phyloP scores from a whole-genome alignment of 2,113 vertebrate genomes.

The Microcebus tavaratra region DNA sequence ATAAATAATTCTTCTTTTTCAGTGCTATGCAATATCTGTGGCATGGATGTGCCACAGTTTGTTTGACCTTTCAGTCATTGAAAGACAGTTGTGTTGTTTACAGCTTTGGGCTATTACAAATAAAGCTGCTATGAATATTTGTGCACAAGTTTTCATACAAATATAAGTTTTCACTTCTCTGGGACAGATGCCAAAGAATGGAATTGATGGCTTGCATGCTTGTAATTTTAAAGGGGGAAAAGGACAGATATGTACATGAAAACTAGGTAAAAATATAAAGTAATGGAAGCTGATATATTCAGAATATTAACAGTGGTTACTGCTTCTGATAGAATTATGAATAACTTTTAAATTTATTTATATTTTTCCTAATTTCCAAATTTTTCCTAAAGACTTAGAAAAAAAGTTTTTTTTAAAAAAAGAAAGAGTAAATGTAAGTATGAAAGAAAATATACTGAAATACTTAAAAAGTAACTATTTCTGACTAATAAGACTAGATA shows the following conservation, averaged over 20 bases:
- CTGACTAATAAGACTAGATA: not conserved
- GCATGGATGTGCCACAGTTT: not conserved
- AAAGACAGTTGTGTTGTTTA: not conserved
- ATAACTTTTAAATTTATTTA: conserved; percentile 3
- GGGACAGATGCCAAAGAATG: not conserved
- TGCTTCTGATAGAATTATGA: not conserved
- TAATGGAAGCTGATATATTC: not conserved
- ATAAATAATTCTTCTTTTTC: not conserved
- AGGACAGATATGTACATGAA: not conserved
- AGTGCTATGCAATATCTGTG: not conserved
- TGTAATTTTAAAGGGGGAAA: conserved; percentile 2
- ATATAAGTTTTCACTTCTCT: conserved; percentile 8
- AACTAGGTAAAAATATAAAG: not conserved
- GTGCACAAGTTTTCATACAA: not conserved
- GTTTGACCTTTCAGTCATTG: not conserved
- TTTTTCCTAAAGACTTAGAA: not conserved
- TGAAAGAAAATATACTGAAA: conserved; percentile 10
- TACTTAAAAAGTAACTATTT: not conserved
- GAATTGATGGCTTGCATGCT: not conserved
- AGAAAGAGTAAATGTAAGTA: not conserved
- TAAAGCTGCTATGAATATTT: not conserved
- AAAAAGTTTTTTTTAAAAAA: not conserved
- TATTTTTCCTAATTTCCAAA: conserved; percentile 3
- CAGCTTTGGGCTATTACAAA: not conserved
- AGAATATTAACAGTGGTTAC: not conserved